Conservation (phyloP, 1,140 invertebrate genomes). For the Neodiprion virginianus region DNA sequence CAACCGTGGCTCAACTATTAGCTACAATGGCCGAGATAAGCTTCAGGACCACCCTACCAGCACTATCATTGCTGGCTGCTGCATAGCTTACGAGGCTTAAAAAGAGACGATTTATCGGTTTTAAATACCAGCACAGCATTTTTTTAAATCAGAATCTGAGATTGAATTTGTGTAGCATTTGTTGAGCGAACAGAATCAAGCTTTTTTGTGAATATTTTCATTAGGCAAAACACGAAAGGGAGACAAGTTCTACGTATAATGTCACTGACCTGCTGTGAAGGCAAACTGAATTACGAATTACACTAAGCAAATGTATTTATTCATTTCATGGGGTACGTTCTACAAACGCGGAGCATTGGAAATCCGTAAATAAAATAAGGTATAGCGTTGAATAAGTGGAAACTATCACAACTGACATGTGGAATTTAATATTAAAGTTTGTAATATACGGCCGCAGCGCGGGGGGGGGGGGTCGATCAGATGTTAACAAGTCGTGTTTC, state of each 20-base stretch:
- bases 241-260: no score
- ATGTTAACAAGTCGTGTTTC: slow-evolving; percentile 54
- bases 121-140: no score
- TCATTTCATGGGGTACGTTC: slow-evolving; percentile 20
- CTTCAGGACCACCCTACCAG: slow-evolving; percentile 4
- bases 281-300: slow-evolving; percentile 19
- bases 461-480: slow-evolving; percentile 46
- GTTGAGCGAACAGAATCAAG: no score
- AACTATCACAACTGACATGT: slow-evolving; percentile 44
- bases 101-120: no score
- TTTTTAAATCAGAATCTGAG: no score
- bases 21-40: background rate
- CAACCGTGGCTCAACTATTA: background rate
- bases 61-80: background rate
- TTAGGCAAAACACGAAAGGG: no score
- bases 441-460: slow-evolving; percentile 44
- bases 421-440: slow-evolving; percentile 50
- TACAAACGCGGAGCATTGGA: background rate
- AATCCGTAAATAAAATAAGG: background rate
- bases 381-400: slow-evolving; percentile 16
- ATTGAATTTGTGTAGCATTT: no score
- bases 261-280: no score
- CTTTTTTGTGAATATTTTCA: no score
- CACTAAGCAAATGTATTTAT: slow-evolving; percentile 17
- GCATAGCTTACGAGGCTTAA: no score